Conservation (phyloP, 2,888 invertebrate species). For the Hemithea aestivaria region DNA sequence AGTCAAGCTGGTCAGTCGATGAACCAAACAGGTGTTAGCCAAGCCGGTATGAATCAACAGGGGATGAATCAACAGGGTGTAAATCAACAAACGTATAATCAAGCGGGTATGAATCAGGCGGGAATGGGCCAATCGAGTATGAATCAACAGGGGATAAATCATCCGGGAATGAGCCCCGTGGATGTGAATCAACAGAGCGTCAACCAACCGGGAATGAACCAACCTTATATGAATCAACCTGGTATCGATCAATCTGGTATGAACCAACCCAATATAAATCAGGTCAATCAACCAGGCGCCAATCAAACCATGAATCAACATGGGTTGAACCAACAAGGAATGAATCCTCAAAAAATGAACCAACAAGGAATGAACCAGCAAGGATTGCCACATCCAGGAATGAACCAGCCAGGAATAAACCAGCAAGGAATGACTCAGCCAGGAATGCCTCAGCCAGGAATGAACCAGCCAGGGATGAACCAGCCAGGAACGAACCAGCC, state of each 20-base stretch:
- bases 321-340: not conserved
- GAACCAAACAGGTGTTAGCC: not conserved
- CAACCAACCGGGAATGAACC: slow-evolving; percentile 11
- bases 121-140: slow-evolving; percentile 4
- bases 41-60: slow-evolving; percentile 1
- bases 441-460: not conserved
- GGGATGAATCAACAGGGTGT: not conserved
- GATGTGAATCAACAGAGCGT: slow-evolving; percentile 27
- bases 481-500: not conserved
- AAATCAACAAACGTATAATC: slow-evolving; percentile 14
- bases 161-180: slow-evolving; percentile 10
- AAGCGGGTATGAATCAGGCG: slow-evolving; percentile 1
- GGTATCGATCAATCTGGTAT: slow-evolving; percentile 4
- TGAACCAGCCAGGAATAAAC: slow-evolving; percentile 1
- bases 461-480: not conserved
- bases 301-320: not conserved
- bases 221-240: slow-evolving; percentile 22
- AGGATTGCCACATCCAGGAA: not conserved
- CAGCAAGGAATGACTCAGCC: not conserved
- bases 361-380: not conserved
- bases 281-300: slow-evolving; percentile 1
- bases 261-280: slow-evolving; percentile 4
- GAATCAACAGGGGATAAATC: slow-evolving; percentile 1
- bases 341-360: not conserved
- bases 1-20: too few relatives aligned